phyloP scores from a whole-genome alignment of 2,888 invertebrate genomes.

The Xanthia icteritia region DNA sequence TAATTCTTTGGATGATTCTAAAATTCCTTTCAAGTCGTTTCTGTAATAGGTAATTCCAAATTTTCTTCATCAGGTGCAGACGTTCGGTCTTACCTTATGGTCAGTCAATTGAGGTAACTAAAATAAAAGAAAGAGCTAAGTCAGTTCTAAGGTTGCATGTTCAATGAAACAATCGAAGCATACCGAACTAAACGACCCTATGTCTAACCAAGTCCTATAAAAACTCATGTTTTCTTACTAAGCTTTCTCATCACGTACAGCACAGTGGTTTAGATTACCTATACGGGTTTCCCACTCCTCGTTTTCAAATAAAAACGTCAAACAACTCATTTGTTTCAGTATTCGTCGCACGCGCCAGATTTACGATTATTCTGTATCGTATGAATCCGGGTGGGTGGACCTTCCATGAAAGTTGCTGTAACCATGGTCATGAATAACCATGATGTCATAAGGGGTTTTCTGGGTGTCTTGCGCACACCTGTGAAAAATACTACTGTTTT shows the following conservation, averaged over 20 bases:
- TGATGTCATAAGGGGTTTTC: slow-evolving; percentile 46
- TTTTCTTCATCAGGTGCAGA: not conserved
- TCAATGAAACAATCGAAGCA: not conserved
- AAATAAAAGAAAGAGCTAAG: not conserved
- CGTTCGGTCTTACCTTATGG: fast-evolving
- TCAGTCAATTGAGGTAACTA: not conserved
- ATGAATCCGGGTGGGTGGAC: slow-evolving; percentile 72
- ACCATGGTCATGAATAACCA: slow-evolving; percentile 36
- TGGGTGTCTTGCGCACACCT: not conserved
- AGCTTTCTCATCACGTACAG: slow-evolving; percentile 85
- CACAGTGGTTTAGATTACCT: slow-evolving; percentile 84
- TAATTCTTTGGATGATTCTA: not conserved
- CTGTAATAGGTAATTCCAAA: not conserved
- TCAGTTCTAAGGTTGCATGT: not conserved
- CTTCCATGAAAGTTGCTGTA: slow-evolving; percentile 58
- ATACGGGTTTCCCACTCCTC: slow-evolving; percentile 81
- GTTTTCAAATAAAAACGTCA: slow-evolving; percentile 68
- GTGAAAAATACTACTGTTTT: not conserved
- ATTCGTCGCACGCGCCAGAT: slow-evolving; percentile 82
- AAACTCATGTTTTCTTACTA: slow-evolving; percentile 66
- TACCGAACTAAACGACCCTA: not conserved
- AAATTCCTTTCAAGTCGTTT: not conserved
- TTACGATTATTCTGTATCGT: slow-evolving; percentile 82
- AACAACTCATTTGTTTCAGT: slow-evolving; percentile 74
- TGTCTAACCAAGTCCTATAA: slow-evolving; percentile 35